These are phyloP conservation scores for Columbina picui DNA, from an alignment of 2,113 vertebrate genomes.

Conservation along the genomic window DNA sequence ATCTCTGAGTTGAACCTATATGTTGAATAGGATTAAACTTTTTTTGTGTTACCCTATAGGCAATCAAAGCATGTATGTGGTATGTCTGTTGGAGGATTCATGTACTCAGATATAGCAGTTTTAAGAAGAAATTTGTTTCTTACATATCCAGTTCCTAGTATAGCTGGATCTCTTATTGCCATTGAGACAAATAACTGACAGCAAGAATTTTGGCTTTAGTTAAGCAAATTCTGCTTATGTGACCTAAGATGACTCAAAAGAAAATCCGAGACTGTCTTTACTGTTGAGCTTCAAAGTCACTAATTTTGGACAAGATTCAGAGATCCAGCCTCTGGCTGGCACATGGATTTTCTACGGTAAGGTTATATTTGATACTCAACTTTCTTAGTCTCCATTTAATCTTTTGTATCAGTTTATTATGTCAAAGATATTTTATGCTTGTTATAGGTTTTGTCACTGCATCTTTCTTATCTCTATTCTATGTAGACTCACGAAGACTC, in stretches of 20 bases:
- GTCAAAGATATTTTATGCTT: background rate
- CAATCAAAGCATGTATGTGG: background rate
- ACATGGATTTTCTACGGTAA: background rate
- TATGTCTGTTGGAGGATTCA: background rate
- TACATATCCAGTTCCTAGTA: background rate
- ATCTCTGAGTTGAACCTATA: background rate
- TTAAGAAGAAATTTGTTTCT: background rate
- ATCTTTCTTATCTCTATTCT: background rate
- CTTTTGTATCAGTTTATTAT: background rate
- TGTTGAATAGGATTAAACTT: background rate
- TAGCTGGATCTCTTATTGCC: background rate
- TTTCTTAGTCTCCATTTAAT: background rate
- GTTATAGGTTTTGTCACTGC: background rate
- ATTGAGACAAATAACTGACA: background rate
- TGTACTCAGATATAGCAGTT: background rate
- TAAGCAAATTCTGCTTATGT: background rate
- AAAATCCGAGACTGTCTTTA: background rate
- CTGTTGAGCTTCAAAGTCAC: background rate
- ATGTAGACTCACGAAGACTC: background rate
- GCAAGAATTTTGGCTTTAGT: background rate
- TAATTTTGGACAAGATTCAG: background rate
- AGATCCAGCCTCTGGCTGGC: background rate
- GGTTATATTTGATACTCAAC: background rate
- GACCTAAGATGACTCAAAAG: background rate
- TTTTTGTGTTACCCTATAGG: background rate